Base-by-base conservation (phyloP, 2,113 vertebrate genomes). In the Paedocypris sp. region DNA sequence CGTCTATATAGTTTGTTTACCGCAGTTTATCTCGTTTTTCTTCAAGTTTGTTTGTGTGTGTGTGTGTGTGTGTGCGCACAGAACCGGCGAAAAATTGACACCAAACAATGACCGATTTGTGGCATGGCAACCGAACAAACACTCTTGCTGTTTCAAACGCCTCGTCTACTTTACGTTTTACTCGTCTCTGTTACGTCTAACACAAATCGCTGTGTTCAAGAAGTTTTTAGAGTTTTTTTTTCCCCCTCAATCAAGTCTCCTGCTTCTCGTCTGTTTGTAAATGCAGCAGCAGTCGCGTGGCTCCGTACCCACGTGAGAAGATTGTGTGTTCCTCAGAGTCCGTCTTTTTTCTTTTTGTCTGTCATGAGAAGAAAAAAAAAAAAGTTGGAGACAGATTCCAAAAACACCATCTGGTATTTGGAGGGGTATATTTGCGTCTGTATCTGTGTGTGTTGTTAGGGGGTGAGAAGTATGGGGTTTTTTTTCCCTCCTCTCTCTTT, bases 371-470 rank as follows among this genome's bases (percentile, higher is more conserved):
- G 87, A 85, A 83, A 51, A 33, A 5, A 3, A n/a, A n/a, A n/a
- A n/a, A n/a, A n/a, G n/a, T n/a, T 87, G 85, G 87, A 89, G 91
- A 88, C 83, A 78, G 86, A 87, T 89, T 92, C 90, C 89, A 93
- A 92, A 92, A 93, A 89, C 87, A 83, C 91, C 90, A 94, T 97
- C 92, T 94, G 90, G 85, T 91, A 87, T 90, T 88, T 89, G 87
- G 86, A 88, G 86, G 67, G 64, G 70, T 75, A 65, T 64, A 54
- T 66, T 65, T 69, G 52, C 38, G 41, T 62, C 57, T 59, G 62
- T 65, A 63, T 62, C 26, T 64, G 59, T 60, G 57, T 58, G 53
- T 68, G 67, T 67, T 62, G 60, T 82, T 83, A 82, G 82, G 83
- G 81, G 86, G 81, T 88, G 87, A 90, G 87, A 88, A 87, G 84